These are phyloP conservation scores for Chrysodeixis includens DNA, from an alignment of 2,888 invertebrate genomes.

Conservation along the genomic window DNA sequence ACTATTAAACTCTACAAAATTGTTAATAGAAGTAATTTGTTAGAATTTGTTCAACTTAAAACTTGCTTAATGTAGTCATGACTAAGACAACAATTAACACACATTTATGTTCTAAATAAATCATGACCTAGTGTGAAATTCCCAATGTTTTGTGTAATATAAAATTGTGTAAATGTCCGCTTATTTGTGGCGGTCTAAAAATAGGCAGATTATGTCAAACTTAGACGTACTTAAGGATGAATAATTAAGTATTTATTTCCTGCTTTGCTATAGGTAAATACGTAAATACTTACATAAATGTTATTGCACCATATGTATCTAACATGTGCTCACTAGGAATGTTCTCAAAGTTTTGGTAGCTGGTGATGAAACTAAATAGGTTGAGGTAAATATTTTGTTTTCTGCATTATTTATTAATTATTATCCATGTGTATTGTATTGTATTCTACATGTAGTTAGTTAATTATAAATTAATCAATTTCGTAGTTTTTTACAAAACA, in stretches of 20 bases:
- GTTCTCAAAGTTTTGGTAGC: no score
- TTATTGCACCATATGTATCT: neutral
- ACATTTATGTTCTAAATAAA: constrained; percentile 40
- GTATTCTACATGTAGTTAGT: no score
- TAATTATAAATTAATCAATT: no score
- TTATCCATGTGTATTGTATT: no score
- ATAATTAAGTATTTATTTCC: neutral
- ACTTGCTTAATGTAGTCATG: constrained; percentile 23
- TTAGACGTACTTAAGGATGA: constrained; percentile 1
- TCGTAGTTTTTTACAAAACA: no score
- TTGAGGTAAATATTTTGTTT: no score
- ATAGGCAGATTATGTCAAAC: constrained; percentile 7
- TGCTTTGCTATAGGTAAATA: constrained; percentile 12
- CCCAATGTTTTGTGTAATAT: constrained; percentile 12
- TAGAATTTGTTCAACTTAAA: neutral
- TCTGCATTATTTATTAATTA: no score
- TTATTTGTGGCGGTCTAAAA: neutral
- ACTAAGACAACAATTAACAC: constrained; percentile 39
- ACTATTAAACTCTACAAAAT: neutral
- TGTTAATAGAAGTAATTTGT: neutral
- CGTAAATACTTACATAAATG: neutral
- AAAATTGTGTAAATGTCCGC: neutral
- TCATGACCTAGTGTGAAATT: constrained; percentile 44
- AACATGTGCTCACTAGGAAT: neutral
- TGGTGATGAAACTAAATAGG: no score